These are phyloP conservation scores for Drosophila antonietae DNA, from an alignment of 2,888 invertebrate genomes.

Conservation along the genomic window DNA sequence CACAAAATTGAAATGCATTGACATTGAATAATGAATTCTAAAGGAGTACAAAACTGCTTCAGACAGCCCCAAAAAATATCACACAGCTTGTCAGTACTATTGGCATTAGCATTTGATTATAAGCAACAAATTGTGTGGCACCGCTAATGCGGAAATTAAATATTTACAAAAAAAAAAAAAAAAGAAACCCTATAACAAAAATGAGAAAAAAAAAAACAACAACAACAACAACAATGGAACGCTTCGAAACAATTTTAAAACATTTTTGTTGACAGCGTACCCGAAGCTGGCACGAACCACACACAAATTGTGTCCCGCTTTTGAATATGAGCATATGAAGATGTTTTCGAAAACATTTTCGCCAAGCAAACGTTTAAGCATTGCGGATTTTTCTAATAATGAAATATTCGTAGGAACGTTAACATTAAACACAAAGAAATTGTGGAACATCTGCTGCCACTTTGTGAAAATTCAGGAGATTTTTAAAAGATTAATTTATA, in stretches of 20 bases:
- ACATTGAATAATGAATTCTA: constrained; percentile 73
- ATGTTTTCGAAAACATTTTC: constrained; percentile 35
- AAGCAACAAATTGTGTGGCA: constrained; percentile 47
- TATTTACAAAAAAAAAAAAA: constrained; percentile 48
- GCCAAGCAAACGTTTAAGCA: background rate
- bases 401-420: no score
- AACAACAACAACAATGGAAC: constrained; percentile 17
- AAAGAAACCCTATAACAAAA: constrained; percentile 4
- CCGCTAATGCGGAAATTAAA: constrained; percentile 74
- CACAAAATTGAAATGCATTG: constrained; percentile 75
- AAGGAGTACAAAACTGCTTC: constrained; percentile 22
- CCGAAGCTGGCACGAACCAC: constrained; percentile 20
- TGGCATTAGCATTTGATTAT: constrained; percentile 49
- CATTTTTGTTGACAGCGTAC: constrained; percentile 71
- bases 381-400: background rate
- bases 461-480: no score
- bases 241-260: constrained; percentile 71
- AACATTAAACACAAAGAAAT: no score
- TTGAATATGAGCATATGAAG: constrained; percentile 56
- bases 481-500: no score
- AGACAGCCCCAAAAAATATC: constrained; percentile 10
- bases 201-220: constrained; percentile 8
- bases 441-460: no score
- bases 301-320: constrained; percentile 50
- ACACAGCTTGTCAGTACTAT: constrained; percentile 50